A percentile compares a stretch with the other conserved stretches of the same genome.
phyloP scores from a whole-genome alignment of 2,797 vertebrate genomes.

The Sarcophilus harrisii region DNA sequence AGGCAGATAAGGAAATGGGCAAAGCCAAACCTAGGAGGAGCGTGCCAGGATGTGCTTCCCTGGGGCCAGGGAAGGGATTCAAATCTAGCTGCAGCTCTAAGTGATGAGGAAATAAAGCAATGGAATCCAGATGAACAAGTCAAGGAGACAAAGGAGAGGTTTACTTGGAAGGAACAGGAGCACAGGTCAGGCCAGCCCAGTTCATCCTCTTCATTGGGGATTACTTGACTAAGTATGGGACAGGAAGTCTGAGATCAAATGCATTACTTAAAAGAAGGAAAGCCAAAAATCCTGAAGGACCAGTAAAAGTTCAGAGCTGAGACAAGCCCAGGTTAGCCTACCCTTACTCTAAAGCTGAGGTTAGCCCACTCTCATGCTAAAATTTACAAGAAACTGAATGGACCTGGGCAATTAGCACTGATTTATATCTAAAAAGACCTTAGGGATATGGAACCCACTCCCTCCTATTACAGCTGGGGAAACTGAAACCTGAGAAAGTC shows the following conservation, averaged over 20 bases:
- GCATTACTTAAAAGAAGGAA: background rate
- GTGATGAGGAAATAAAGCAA: background rate
- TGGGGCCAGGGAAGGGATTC: background rate
- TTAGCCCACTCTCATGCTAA: too few relatives aligned
- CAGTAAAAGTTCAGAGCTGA: background rate
- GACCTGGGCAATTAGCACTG: background rate
- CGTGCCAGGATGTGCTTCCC: background rate
- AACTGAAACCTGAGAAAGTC: background rate
- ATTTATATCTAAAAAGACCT: background rate
- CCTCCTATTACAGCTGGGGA: background rate
- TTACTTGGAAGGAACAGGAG: background rate
- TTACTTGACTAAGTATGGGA: background rate
- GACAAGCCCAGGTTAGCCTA: background rate
- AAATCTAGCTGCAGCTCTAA: background rate
- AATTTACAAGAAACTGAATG: background rate
- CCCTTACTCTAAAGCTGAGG: too few relatives aligned
- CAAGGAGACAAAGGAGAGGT: background rate
- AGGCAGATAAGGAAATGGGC: background rate
- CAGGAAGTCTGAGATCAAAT: background rate
- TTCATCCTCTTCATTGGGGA: background rate
- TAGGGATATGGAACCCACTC: background rate
- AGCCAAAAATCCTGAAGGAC: background rate
- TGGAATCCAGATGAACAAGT: background rate
- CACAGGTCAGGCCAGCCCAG: background rate
- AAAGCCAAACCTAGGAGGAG: background rate